phyloP scores from a whole-genome alignment of 1,140 invertebrate genomes.

The Protaetia brevitarsis region DNA sequence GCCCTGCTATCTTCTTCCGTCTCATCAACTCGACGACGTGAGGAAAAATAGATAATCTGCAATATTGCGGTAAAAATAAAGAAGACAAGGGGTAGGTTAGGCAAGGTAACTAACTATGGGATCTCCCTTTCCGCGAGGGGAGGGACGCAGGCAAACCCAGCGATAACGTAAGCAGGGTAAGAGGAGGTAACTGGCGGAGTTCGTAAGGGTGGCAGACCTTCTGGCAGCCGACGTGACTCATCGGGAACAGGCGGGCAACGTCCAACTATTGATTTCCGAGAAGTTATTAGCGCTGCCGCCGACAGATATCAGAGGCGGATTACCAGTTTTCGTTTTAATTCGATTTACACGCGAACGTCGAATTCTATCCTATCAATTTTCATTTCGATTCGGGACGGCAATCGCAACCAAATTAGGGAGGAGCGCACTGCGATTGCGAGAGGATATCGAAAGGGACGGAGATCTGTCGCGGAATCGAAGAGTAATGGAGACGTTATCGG shows the following conservation, averaged over 20 bases:
- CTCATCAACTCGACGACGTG: background rate
- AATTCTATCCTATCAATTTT: constrained; percentile 13
- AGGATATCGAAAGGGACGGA: no score
- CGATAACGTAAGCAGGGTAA: no score
- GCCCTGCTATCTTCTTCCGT: no score
- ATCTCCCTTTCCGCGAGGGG: no score
- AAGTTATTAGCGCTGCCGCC: constrained; percentile 2
- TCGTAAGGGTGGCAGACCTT: background rate
- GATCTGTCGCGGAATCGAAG: no score
- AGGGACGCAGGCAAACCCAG: no score
- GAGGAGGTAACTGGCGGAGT: background rate
- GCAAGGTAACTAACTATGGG: no score
- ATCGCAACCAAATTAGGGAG: no score
- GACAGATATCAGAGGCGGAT: background rate
- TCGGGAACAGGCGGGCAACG: background rate
- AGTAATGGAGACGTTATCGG: no score
- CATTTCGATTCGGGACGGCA: background rate
- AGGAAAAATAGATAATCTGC: constrained; percentile 5
- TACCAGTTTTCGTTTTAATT: constrained; percentile 15
- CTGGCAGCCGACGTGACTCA: background rate
- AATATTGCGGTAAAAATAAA: background rate
- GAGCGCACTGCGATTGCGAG: no score
- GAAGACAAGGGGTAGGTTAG: no score
- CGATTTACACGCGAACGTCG: background rate
- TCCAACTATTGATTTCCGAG: constrained; percentile 11